These are phyloP conservation scores for Acanthurus leucopareius DNA, from an alignment of 2,797 vertebrate species.

Conservation along the genomic window DNA sequence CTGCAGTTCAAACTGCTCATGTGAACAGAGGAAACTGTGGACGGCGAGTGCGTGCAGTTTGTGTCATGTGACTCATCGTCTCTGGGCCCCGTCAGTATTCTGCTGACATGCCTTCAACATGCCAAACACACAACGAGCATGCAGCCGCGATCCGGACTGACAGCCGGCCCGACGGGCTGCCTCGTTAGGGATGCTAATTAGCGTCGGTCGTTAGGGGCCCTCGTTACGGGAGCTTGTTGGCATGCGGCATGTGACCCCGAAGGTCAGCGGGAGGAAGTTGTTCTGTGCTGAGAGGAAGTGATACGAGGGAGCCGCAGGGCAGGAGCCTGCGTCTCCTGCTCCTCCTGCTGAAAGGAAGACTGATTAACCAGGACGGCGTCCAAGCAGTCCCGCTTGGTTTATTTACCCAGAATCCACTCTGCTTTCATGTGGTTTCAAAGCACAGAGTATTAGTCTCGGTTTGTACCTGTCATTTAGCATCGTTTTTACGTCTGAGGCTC, in stretches of 20 bases:
- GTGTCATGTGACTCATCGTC: background rate
- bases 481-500: slow-evolving; percentile 17
- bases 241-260: slow-evolving; percentile 40
- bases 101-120: slow-evolving; percentile 54
- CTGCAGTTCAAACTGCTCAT: no score
- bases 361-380: slow-evolving; percentile 10
- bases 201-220: slow-evolving; percentile 15
- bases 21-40: no score
- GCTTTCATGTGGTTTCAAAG: slow-evolving; percentile 2
- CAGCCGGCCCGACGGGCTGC: slow-evolving; percentile 20
- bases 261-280: slow-evolving; percentile 45
- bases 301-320: slow-evolving; percentile 1
- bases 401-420: background rate
- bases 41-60: background rate
- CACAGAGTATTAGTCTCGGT: background rate
- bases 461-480: slow-evolving; percentile 27
- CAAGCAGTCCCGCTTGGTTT: background rate
- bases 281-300: slow-evolving; percentile 28
- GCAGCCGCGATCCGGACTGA: slow-evolving; percentile 12
- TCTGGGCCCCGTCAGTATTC: background rate
- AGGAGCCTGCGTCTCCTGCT: slow-evolving; percentile 12
- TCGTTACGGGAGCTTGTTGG: slow-evolving; percentile 35
- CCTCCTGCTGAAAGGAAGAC: slow-evolving; percentile 3
- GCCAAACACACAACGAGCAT: slow-evolving; percentile 10
- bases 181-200: slow-evolving; percentile 55